These are phyloP conservation scores for Drosophila repleta DNA, from an alignment of 1,140 invertebrate species.

Conservation along the genomic window DNA sequence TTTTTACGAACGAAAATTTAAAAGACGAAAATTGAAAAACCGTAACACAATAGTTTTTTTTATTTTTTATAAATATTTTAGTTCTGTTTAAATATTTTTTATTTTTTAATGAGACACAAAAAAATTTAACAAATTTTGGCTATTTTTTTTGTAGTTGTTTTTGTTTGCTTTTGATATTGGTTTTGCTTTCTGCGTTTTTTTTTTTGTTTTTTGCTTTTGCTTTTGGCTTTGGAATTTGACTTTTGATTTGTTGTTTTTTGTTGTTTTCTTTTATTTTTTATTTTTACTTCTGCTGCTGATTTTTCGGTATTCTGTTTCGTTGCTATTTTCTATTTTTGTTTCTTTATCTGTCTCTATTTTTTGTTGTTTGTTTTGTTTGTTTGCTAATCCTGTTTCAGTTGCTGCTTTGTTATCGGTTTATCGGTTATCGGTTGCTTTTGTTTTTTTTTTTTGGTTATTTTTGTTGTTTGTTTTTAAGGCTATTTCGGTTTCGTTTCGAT, in stretches of 20 bases:
- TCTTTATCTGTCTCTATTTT: conserved; percentile 38
- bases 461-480: conserved; percentile 45
- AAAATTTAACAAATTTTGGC: conserved; percentile 81
- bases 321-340: conserved; percentile 52
- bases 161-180: conserved; percentile 30
- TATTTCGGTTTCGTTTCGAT: conserved; percentile 50
- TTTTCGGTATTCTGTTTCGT: conserved; percentile 55
- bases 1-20: conserved; percentile 67
- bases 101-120: conserved; percentile 62
- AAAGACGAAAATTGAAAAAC: conserved; percentile 73
- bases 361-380: conserved; percentile 17
- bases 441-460: conserved; percentile 34
- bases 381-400: conserved; percentile 46
- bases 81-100: conserved; percentile 23
- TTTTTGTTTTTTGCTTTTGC: conserved; percentile 51
- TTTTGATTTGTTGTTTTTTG: conserved; percentile 26
- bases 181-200: conserved; percentile 34
- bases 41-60: conserved; percentile 59
- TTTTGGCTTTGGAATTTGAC: conserved; percentile 50
- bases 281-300: conserved; percentile 43
- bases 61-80: conserved; percentile 23
- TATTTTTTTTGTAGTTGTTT: conserved; percentile 68
- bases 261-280: conserved; percentile 15
- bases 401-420: conserved; percentile 50
- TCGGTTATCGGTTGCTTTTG: conserved; percentile 39